Base-by-base conservation (phyloP, 2,888 invertebrate species). In the Tanypteryx hageni region DNA sequence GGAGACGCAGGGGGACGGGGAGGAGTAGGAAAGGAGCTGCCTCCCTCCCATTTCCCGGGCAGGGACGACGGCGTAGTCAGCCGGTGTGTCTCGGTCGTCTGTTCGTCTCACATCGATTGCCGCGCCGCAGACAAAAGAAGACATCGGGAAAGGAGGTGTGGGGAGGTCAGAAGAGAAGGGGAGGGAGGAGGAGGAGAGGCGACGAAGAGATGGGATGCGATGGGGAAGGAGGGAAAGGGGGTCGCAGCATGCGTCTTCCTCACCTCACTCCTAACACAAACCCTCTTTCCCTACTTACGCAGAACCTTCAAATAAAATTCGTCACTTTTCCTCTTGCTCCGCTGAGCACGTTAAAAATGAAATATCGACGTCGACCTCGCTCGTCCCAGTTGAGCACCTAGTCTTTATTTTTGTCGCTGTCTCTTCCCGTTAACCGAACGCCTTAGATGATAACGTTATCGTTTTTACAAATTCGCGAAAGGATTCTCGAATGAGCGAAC, bases 31-130 rank as follows among this genome's bases (percentile, higher is more conserved):
- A n/a, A n/a, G 44, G 44, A 44, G 44, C 44, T 44, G 44, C 44
- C 5, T 44, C 44, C 44, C 44, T 1, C 44, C 44, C 44, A 44
- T 44, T 5, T 44, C 44, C 44, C 44, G 44, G 44, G 44, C 44
- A 44, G 44, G 44, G 44, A 44, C 44, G 18, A 18, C 9, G 61
- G 61, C 3, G 64, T 64, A 22, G n/a, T 44, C 68, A 22, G 68
- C 22, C 44, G 44, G 68, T 68, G 68, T 68, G 64, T 64, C 64
- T 64, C 11, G 64, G 22, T 76, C 76, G 76, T 27, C 76, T 76
- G 22, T 76, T 76, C 76, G 27, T 27, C 27, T 27, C 76, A 76
- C 76, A 76, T 76, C 76, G 76, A 76, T 76, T 76, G 76, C 76
- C 76, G 76, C 27, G 76, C 27, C 76, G 76, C 27, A 76, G 76